Percentiles rank a stretch among this genome's conserved stretches.
These are phyloP conservation scores for Haemorhous mexicanus DNA, from an alignment of 2,113 vertebrate genomes.

Conservation along the genomic window DNA sequence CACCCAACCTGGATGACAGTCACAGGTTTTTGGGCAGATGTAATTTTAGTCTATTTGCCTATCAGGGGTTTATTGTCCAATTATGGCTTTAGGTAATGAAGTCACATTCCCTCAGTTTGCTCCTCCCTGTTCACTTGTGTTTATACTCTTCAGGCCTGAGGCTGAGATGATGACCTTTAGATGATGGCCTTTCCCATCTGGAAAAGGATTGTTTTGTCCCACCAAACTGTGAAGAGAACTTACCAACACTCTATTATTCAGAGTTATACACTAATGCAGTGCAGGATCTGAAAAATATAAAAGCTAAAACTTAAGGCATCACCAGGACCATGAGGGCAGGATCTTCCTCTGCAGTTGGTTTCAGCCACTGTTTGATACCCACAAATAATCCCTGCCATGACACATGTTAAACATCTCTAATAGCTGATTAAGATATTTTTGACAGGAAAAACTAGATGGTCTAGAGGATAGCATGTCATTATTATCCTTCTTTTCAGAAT, in stretches of 20 bases:
- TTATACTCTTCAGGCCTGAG: neutral
- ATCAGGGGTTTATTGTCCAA: neutral
- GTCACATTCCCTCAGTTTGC: neutral
- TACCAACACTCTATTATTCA: neutral
- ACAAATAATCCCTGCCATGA: slow-evolving; percentile 31
- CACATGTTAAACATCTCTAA: slow-evolving; percentile 49
- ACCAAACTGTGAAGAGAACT: neutral
- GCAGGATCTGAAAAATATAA: neutral
- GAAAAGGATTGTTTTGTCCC: neutral
- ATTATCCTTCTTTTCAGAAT: neutral
- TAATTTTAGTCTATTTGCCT: neutral
- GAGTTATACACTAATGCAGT: neutral
- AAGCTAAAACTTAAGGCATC: neutral
- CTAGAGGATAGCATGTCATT: neutral
- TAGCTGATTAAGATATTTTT: slow-evolving; percentile 56
- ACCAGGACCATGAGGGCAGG: neutral
- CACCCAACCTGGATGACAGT: neutral
- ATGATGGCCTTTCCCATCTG: neutral
- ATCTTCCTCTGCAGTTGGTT: slow-evolving; percentile 31
- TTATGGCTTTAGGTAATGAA: neutral
- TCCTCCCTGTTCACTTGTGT: neutral
- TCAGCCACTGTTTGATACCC: slow-evolving; percentile 30
- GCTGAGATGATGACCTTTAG: neutral
- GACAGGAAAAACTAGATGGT: neutral
- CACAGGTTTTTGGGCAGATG: neutral